These are phyloP conservation scores for Malacosoma neustria DNA, from an alignment of 2,888 invertebrate genomes.

Conservation along the genomic window DNA sequence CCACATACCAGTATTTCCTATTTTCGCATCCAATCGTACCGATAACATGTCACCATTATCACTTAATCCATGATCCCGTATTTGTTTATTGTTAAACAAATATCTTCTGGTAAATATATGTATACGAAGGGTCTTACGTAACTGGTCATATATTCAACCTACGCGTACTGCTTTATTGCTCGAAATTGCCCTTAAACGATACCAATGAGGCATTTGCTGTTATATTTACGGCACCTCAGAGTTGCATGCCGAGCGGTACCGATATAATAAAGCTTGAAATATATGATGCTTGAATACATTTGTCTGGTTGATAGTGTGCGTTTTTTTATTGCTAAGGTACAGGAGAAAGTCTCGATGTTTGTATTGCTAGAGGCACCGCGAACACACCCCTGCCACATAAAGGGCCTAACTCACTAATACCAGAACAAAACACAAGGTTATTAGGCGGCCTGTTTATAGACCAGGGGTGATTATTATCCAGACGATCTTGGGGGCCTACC, in stretches of 20 bases:
- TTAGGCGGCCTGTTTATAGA: no score
- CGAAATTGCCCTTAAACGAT: constrained; percentile 70
- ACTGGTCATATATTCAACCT: constrained; percentile 48
- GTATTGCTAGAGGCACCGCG: no score
- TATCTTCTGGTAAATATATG: no score
- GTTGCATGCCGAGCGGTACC: constrained; percentile 39
- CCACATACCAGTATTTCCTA: constrained; percentile 44
- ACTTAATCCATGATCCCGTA: constrained; percentile 17
- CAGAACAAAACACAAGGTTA: no score
- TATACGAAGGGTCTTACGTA: constrained; percentile 34
- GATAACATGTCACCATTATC: constrained; percentile 27
- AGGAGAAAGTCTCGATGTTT: no score
- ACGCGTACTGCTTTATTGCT: constrained; percentile 66
- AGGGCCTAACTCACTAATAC: no score
- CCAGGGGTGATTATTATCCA: no score
- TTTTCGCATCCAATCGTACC: constrained; percentile 44
- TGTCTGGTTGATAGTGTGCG: neutral
- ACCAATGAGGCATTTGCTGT: constrained; percentile 66
- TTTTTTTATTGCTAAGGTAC: no score
- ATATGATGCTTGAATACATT: constrained; percentile 30
- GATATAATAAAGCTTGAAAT: constrained; percentile 50
- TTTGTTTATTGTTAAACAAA: no score
- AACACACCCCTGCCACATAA: no score
- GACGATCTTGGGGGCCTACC: no score
- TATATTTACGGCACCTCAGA: constrained; percentile 58